phyloP scores from a whole-genome alignment of 2,888 invertebrate species.

The Venustoraphidia nigricollis region DNA sequence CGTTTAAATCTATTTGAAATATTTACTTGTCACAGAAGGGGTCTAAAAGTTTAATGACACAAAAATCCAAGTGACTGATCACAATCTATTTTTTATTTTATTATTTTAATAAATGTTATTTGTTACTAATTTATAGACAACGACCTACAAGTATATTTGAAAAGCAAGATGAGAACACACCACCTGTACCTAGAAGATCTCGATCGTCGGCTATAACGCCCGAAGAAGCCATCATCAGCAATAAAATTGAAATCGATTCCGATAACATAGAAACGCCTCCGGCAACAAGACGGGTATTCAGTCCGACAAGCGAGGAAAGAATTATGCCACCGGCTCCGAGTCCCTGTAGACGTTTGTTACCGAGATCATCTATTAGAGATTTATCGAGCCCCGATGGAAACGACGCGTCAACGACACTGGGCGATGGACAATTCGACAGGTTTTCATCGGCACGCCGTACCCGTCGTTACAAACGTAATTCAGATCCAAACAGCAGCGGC shows the following conservation, averaged over 20 bases:
- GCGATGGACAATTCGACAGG: slow-evolving; percentile 71
- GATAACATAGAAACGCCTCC: slow-evolving; percentile 87
- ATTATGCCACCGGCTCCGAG: slow-evolving; percentile 28
- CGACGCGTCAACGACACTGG: slow-evolving; percentile 36
- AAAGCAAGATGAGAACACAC: not conserved
- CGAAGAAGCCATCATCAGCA: slow-evolving; percentile 25
- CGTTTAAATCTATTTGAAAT: too few species aligned
- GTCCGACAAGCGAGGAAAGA: slow-evolving; percentile 42
- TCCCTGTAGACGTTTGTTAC: slow-evolving; percentile 38
- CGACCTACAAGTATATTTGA: too few species aligned
- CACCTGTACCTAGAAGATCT: slow-evolving; percentile 13
- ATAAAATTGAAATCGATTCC: slow-evolving; percentile 72
- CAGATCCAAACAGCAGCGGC: slow-evolving; percentile 40
- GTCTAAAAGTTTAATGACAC: too few species aligned
- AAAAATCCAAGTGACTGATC: too few species aligned
- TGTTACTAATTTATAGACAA: too few species aligned
- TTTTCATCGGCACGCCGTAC: slow-evolving; percentile 71
- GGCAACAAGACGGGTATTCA: slow-evolving; percentile 53
- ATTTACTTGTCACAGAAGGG: too few species aligned
- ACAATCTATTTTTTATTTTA: too few species aligned
- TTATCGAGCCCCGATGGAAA: slow-evolving; percentile 22
- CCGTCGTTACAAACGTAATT: slow-evolving; percentile 56
- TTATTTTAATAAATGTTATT: too few species aligned
- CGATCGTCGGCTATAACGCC: not conserved
- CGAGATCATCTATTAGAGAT: slow-evolving; percentile 16